These are phyloP conservation scores for roundworm (Caenorhabditis elegans) DNA, from an alignment of 1,140 invertebrate genomes.

Conservation along the genomic window WBcel235 BX284605.5:6356001-6356500, in stretches of 20 bases:
- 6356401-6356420: not conserved
- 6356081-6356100: not conserved
- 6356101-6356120: not conserved
- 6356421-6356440: not conserved
- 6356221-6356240: conserved; percentile 28
- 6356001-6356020: too few relatives aligned
- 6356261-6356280: conserved; percentile 28
- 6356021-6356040: not conserved
- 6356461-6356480: not conserved
- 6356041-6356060: not conserved
- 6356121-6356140: not conserved
- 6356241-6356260: not conserved
- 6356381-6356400: not conserved
- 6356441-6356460: not conserved
- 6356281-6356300: conserved; percentile 23
- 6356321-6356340: conserved; percentile 26
- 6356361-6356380: conserved; percentile 12
- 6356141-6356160: conserved; percentile 5
- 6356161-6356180: not conserved
- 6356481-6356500: not conserved
- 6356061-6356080: not conserved
- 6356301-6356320: not conserved
- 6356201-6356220: not conserved
- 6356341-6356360: not conserved
- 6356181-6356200: conserved; percentile 22